phyloP scores from a whole-genome alignment of 2,888 invertebrate genomes.

The Amphipyra berbera region DNA sequence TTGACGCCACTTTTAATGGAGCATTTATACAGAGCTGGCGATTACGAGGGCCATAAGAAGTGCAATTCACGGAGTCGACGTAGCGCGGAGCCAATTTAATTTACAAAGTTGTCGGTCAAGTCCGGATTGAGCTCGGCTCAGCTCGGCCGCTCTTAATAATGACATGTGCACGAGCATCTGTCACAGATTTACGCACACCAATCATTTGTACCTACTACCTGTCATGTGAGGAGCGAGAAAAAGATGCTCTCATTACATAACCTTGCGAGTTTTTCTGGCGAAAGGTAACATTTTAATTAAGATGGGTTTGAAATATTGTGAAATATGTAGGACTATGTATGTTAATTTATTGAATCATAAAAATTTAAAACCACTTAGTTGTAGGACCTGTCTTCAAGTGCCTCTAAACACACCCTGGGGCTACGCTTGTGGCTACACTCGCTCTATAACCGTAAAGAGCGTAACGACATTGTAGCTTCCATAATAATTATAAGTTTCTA shows the following conservation, averaged over 20 bases:
- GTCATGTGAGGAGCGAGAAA: constrained; percentile 29
- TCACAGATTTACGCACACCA: constrained; percentile 68
- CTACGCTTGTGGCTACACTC: constrained; percentile 7
- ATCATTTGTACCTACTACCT: constrained; percentile 52
- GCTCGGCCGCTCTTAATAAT: constrained; percentile 72
- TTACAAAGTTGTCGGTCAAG: constrained; percentile 86
- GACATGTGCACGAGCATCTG: constrained; percentile 73
- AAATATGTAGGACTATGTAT: constrained; percentile 6
- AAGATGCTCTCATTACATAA: constrained; percentile 21
- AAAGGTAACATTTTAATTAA: constrained; percentile 20
- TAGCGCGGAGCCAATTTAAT: constrained; percentile 84
- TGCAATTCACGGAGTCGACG: constrained; percentile 79
- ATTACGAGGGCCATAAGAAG: constrained; percentile 82
- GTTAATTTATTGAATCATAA: constrained; percentile 17
- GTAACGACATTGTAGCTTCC: constrained; percentile 5
- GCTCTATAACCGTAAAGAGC: constrained; percentile 10
- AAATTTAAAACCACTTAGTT: constrained; percentile 6
- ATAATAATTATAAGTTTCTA: constrained; percentile 1
- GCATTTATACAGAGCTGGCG: constrained; percentile 81
- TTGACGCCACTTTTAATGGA: constrained; percentile 86
- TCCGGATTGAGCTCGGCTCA: constrained; percentile 77
- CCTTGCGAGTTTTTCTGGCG: constrained; percentile 12
- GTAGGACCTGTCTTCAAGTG: constrained; percentile 7
- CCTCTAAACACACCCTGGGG: constrained; percentile 12
- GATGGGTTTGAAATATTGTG: neutral